Base-by-base conservation (phyloP, 2,797 vertebrate genomes). In the Lutjanus argentimaculatus region DNA sequence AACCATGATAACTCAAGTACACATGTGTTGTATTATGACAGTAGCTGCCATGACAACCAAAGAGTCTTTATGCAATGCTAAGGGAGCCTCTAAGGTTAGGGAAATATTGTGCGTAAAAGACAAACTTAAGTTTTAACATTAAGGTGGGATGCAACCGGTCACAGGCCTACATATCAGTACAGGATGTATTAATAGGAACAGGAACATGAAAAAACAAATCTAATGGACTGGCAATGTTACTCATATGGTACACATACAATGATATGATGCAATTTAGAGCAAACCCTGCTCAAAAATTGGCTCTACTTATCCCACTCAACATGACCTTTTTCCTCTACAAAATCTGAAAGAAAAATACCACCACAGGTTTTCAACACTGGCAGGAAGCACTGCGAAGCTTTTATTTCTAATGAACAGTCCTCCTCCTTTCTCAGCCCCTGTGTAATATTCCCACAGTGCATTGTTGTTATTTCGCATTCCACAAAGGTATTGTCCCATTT, bases 401-500 rank as follows among this genome's bases (percentile, higher is more conserved):
- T 79, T 73, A 75, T 79, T 88, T 75, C 64, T 76, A 82, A 71
- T 62, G 73, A 78, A 82, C 61, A 61, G 75, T 59, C 88, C 78
- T 71, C 79, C 83, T 71, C 25, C 52, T 67, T 85, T 79, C 72
- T 89, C 68, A 67, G 69, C 67, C 64, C 76, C 57, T 30, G 57
- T 83, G 76, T 71, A 72, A 89, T 84, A 86, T 90, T 92, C 87
- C 89, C 85, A 90, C 87, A 83, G 75, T 75, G 64, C 68, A 86
- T 88, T 92, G 81, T 92, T 92, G 75, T 90, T 89, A 89, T 91
- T 93, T 88, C 84, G 56, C 84, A 77, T 74, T 88, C 84, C 82
- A 85, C 78, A 87, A 89, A 49, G 4, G 92, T 92, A 88, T 94
- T 92, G 82, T 88, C 86, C 70, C 80, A 88, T 91, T 91, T 94